Evolutionary conservation across 2,888 invertebrate species (phyloP), one percentile per base, ranked within the genome.

Genomic region (Drosophila diplacantha): DNA sequence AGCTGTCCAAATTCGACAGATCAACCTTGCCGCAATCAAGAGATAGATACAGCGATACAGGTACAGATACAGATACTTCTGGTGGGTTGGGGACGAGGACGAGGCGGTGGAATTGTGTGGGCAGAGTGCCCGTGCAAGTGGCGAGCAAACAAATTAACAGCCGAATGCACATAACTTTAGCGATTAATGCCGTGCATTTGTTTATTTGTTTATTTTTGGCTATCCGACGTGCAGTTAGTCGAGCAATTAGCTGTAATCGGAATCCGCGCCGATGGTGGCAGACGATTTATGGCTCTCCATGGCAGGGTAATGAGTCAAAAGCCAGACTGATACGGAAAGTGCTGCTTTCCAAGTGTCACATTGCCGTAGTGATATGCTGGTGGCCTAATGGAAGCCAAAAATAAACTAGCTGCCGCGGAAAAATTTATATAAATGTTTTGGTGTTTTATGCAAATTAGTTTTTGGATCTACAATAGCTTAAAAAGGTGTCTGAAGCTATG

Each of bases 131-230:
- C n/a, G 11, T 41, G 24, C 24, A 60, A 61, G 61, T 60, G 62
- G 29, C 38, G 2, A 18, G 38, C 62, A 46, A 61, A 61, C 51
- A 51, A 61, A 61, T 61, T 59, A 51, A 53, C 62, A 53, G 24
- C 31, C 32, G 20, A 62, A n/a, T 62, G 62, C 62, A 62, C 37
- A 53, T 37, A 60, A 62, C 62, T 46, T 54, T n/a, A 22, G 34
- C 44, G 54, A 54, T 52, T 62, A 62, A 62, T 39, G 47, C 46
- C 24, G 4, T 46, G 58, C 58, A 57, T 49, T 39, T 41, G 57
- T 58, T 58, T 60, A 49, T 63, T 46, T 63, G 39, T 63, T 62
- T 62, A 54, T 63, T 63, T 63, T 49, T 49, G 55, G 47, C 18
- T 49, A 49, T 54, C 63, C 63, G 20, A 63, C 41, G 29, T 41